Evolutionary conservation across 2,113 vertebrate species (phyloP).

Genomic region (Paradisaea rubra): DNA sequence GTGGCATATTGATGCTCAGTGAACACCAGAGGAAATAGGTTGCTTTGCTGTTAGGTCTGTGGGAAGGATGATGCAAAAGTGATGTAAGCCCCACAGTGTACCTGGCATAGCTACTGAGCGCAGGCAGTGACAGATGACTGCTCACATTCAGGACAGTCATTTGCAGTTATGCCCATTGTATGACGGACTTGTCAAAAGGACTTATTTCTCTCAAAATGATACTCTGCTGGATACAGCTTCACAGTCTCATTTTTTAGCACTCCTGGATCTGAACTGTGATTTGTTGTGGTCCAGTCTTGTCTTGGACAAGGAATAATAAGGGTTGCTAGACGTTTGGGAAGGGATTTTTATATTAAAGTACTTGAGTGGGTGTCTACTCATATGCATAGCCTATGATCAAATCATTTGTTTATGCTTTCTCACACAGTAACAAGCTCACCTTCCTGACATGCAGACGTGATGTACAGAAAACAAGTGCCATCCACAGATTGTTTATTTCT

Average conservation of each 20-base stretch:
- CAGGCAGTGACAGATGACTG: not conserved
- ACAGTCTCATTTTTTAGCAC: not conserved
- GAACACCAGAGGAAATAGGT: not conserved
- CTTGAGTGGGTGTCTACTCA: not conserved
- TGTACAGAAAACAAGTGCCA: not conserved
- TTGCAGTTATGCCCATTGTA: not conserved
- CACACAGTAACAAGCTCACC: not conserved
- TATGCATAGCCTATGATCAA: not conserved
- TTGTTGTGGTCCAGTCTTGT: not conserved
- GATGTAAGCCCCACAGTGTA: not conserved
- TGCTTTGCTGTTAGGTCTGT: not conserved
- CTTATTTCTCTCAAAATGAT: not conserved
- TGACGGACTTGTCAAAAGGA: not conserved
- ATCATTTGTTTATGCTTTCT: not conserved
- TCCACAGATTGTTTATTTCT: not conserved
- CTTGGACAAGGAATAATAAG: not conserved
- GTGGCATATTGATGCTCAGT: not conserved
- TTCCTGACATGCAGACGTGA: not conserved
- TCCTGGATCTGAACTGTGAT: not conserved
- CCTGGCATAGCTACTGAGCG: not conserved
- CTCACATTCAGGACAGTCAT: not conserved
- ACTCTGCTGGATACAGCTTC: not conserved
- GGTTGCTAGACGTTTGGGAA: not conserved
- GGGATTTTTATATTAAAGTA: not conserved
- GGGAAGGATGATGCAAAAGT: not conserved